Evolutionary conservation across 2,113 vertebrate genomes (phyloP).

Genomic region (Lophochroa leadbeateri): DNA sequence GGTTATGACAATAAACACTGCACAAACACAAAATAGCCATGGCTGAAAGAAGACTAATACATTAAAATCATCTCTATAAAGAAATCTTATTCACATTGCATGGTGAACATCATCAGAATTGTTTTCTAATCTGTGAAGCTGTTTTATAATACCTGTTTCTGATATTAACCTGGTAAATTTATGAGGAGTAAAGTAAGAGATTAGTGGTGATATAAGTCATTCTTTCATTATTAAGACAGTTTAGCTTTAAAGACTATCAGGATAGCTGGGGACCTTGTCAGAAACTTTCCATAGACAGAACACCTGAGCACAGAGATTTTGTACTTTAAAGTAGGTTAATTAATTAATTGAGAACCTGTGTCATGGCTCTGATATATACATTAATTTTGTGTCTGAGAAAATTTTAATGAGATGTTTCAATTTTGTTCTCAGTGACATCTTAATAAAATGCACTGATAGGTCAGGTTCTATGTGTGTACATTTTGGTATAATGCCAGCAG

Average conservation of each 20-base stretch:
- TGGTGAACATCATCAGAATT: neutral
- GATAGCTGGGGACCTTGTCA: conserved; percentile 26
- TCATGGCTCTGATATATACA: conserved; percentile 47
- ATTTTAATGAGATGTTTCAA: conserved; percentile 59
- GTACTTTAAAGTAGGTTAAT: conserved; percentile 50
- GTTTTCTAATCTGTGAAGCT: neutral
- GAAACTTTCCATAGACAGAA: conserved; percentile 17
- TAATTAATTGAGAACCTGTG: conserved; percentile 43
- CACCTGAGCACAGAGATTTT: conserved; percentile 39
- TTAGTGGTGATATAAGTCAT: neutral
- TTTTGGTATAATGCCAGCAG: conserved; percentile 4
- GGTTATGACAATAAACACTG: neutral
- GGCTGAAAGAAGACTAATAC: neutral
- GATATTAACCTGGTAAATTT: neutral
- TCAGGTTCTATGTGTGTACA: conserved; percentile 1
- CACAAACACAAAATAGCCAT: neutral
- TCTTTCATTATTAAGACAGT: conserved; percentile 1
- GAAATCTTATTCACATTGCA: neutral
- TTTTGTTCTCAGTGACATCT: conserved; percentile 41
- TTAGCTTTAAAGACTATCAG: neutral
- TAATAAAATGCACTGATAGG: conserved; percentile 25
- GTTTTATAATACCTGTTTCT: neutral
- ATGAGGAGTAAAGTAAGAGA: neutral
- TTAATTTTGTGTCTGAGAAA: conserved; percentile 42
- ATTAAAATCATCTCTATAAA: neutral